phyloP scores from a whole-genome alignment of 2,113 vertebrate species.

The Dasyprocta punctata region DNA sequence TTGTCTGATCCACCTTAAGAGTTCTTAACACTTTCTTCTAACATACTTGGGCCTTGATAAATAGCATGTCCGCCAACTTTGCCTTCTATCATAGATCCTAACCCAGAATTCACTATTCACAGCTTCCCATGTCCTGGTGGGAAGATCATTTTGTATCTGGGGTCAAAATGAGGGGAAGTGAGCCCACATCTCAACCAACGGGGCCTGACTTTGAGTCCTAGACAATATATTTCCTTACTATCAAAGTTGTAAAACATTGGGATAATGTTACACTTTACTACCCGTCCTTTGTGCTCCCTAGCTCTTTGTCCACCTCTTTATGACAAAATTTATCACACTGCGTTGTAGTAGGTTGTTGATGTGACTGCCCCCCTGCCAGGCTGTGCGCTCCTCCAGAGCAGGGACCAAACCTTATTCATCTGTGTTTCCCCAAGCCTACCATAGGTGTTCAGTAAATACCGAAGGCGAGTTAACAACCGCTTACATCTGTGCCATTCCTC shows the following conservation, averaged over 20 bases:
- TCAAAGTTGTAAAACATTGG: constrained; percentile 64
- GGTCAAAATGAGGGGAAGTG: constrained; percentile 65
- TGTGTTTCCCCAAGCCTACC: constrained; percentile 60
- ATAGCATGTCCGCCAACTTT: neutral
- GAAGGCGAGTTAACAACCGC: constrained; percentile 52
- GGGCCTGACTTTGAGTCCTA: constrained; percentile 49
- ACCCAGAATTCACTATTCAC: neutral
- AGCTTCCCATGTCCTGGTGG: neutral
- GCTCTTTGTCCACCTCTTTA: constrained; percentile 50
- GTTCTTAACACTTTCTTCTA: neutral
- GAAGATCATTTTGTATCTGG: constrained; percentile 35
- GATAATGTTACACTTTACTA: constrained; percentile 61
- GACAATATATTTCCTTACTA: constrained; percentile 69
- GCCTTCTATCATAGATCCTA: neutral
- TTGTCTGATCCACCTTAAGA: neutral
- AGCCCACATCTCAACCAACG: constrained; percentile 32
- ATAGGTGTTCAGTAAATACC: constrained; percentile 64
- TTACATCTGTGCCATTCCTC: constrained; percentile 54
- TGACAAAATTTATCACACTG: constrained; percentile 68
- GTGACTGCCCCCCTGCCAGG: constrained; percentile 43
- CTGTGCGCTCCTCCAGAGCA: constrained; percentile 39
- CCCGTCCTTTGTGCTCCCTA: constrained; percentile 46
- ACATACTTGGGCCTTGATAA: constrained; percentile 25
- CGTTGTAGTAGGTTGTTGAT: constrained; percentile 30
- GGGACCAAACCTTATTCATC: constrained; percentile 56